Conservation (phyloP, 2,888 invertebrate species). For the Aleiodes leptofemur region DNA sequence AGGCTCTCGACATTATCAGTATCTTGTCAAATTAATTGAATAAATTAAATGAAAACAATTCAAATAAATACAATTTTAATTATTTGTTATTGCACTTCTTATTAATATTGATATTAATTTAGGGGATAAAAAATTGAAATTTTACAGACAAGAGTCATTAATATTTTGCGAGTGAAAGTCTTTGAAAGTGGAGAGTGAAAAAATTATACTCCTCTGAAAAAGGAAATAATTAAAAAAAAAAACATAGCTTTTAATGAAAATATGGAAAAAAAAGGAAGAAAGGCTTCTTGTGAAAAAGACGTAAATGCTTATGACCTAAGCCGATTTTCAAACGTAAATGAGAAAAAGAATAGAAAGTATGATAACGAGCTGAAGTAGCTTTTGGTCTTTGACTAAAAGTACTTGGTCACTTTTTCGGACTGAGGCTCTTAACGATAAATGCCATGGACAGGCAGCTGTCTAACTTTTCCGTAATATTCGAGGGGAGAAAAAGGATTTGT, state of each 20-base stretch:
- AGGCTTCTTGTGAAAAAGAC: constrained; percentile 50
- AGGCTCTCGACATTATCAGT: too few relatives aligned
- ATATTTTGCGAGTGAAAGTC: neutral
- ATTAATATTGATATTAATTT: too few relatives aligned
- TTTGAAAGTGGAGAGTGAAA: neutral
- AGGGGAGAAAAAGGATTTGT: constrained; percentile 17
- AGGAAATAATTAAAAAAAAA: too few relatives aligned
- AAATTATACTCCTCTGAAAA: neutral
- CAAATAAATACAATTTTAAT: too few relatives aligned
- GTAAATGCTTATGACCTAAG: constrained; percentile 68
- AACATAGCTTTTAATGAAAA: neutral
- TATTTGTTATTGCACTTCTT: too few relatives aligned
- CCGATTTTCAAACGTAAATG: constrained; percentile 67
- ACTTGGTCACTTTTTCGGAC: constrained; percentile 49
- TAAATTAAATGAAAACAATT: too few relatives aligned
- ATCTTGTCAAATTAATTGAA: too few relatives aligned
- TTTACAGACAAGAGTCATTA: too few relatives aligned
- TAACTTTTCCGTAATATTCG: constrained; percentile 17
- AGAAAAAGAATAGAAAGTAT: constrained; percentile 54
- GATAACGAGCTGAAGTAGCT: constrained; percentile 69
- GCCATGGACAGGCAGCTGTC: constrained; percentile 15
- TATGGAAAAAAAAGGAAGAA: constrained; percentile 4
- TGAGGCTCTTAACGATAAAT: constrained; percentile 46
- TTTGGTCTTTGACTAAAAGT: constrained; percentile 68
- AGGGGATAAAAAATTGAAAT: too few relatives aligned